Conservation (phyloP, 2,888 invertebrate species). For the Aquatica leii region DNA sequence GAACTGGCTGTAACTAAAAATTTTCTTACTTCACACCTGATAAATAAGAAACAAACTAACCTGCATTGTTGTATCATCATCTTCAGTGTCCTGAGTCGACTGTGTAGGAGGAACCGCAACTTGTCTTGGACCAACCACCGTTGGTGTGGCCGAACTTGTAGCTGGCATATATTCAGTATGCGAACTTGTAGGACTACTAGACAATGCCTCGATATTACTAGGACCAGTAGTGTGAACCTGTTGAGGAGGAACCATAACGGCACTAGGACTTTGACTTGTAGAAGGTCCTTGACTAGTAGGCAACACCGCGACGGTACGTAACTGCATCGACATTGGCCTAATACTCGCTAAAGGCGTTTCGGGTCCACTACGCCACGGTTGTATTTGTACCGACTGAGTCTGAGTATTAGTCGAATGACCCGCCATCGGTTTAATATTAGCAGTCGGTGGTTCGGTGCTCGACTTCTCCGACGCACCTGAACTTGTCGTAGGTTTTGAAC, state of each 20-base stretch:
- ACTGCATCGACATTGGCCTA: slow-evolving; percentile 83
- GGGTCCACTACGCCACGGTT: slow-evolving; percentile 73
- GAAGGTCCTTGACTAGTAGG: slow-evolving; percentile 73
- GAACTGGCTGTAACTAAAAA: slow-evolving; percentile 46
- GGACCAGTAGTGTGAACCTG: slow-evolving; percentile 65
- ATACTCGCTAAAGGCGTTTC: slow-evolving; percentile 93
- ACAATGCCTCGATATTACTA: slow-evolving; percentile 62
- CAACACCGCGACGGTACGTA: slow-evolving; percentile 72
- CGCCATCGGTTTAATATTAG: slow-evolving; percentile 95
- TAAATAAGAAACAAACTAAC: slow-evolving; percentile 26
- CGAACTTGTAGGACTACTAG: slow-evolving; percentile 76
- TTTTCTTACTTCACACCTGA: not conserved
- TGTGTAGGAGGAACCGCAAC: slow-evolving; percentile 71
- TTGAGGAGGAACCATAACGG: slow-evolving; percentile 68
- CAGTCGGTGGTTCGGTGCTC: slow-evolving; percentile 75
- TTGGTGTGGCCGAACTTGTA: slow-evolving; percentile 74
- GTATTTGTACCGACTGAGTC: slow-evolving; percentile 66
- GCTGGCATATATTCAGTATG: slow-evolving; percentile 88
- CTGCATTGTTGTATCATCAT: slow-evolving; percentile 58
- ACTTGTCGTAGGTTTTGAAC: slow-evolving; percentile 74
- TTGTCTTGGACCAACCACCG: slow-evolving; percentile 66
- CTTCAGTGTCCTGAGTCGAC: slow-evolving; percentile 66
- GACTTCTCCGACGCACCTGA: slow-evolving; percentile 69
- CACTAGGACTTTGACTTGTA: slow-evolving; percentile 55
- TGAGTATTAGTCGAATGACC: slow-evolving; percentile 63